Base-by-base conservation (phyloP, 2,888 invertebrate genomes). In the Junonia oenone region DNA sequence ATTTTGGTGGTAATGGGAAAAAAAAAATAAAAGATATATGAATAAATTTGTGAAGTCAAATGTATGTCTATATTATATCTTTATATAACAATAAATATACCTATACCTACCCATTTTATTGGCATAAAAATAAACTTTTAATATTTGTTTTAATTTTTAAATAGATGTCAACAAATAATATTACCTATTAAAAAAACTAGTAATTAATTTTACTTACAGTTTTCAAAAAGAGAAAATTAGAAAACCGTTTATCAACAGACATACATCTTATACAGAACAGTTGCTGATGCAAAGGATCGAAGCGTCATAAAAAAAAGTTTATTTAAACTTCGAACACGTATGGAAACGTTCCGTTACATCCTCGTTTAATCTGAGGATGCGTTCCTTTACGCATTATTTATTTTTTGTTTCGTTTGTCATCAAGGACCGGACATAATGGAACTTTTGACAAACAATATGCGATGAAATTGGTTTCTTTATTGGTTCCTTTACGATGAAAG, bases 401-500 rank as follows among this genome's bases (percentile, higher is more conserved):
- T 56, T 62, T 43, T 63, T 72, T 73, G 76, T 80, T 80, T 75
- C 68, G 68, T 70, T 68, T 81, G 78, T 82, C 82, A 72, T 79
- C 76, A 70, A 67, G 72, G 71, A 67, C 77, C 78, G 78, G 73
- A 75, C 73, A 81, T 83, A 88, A 88, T 89, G 81, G 83, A 87
- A 80, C 84, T 86, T 82, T 83, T 79, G 83, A 83, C 83, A 84
- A 82, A 88, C 88, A 88, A 84, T 87, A 76, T 74, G 65, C 72
- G 76, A 75, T 83, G 78, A 85, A 88, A 89, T 89, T 86, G 86
- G 82, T 81, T 84, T 74, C 74, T 80, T 81, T 84, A 81, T 84
- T 72, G 73, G 71, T 68, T 71, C 71, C 68, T 83, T 79, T 78
- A 77, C 73, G 73, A 72, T 59, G 60, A 65, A 61, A 69, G 70